phyloP scores from a whole-genome alignment of 1,140 invertebrate genomes.

The Penaeus japonicus region DNA sequence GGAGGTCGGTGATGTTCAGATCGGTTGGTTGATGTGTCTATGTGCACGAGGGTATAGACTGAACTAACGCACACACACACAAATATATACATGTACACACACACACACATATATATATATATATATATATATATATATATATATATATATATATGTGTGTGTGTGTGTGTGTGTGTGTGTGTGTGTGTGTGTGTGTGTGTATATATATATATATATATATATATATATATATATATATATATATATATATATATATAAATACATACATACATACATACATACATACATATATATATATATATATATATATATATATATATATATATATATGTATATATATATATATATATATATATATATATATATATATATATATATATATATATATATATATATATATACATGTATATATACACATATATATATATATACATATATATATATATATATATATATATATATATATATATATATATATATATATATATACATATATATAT shows the following conservation, averaged over 20 bases:
- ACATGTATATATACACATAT: background rate
- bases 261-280: background rate
- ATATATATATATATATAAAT: background rate
- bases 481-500: conserved; percentile 8
- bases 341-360: background rate
- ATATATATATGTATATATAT: background rate
- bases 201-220: background rate
- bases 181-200: too few relatives aligned
- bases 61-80: too few relatives aligned
- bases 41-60: background rate
- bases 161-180: background rate
- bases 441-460: background rate
- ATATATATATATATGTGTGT: conserved; percentile 10
- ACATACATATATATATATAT: conserved; percentile 2
- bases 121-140: background rate
- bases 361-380: conserved; percentile 24
- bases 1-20: background rate
- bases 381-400: background rate
- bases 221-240: background rate
- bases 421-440: background rate
- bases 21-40: background rate
- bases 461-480: background rate
- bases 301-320: background rate
- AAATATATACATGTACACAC: background rate
- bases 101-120: conserved; percentile 9